Conservation (phyloP, 2,888 invertebrate species). For the Nemotelus pantherinus region DNA sequence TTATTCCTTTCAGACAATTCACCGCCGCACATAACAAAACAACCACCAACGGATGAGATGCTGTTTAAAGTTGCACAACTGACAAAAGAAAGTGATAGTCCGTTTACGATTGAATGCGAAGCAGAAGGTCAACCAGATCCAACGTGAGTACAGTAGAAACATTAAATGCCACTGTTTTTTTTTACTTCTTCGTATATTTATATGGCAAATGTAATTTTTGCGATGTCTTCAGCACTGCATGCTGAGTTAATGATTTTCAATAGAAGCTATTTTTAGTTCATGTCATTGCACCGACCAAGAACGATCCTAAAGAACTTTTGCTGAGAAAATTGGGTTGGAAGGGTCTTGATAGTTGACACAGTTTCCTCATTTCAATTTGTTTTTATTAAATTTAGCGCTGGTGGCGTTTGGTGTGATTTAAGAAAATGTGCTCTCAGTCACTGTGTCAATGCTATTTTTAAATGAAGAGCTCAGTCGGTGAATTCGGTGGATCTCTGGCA, state of each 20-base stretch:
- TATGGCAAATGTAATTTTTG: too few species aligned
- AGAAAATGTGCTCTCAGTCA: slow-evolving; percentile 13
- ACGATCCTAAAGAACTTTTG: not conserved
- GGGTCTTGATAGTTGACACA: slow-evolving; percentile 37
- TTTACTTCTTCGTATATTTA: not conserved
- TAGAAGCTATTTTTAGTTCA: slow-evolving; percentile 2
- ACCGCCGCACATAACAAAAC: slow-evolving; percentile 91
- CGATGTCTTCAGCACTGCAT: too few species aligned
- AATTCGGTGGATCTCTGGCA: not conserved
- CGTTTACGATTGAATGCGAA: slow-evolving; percentile 95
- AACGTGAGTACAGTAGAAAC: slow-evolving; percentile 71
- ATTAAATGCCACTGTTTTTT: slow-evolving; percentile 20
- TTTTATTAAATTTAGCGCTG: slow-evolving; percentile 22
- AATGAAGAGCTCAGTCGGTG: not conserved
- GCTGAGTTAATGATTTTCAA: not conserved
- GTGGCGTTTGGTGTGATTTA: not conserved
- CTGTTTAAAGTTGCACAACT: slow-evolving; percentile 89
- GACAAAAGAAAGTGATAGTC: slow-evolving; percentile 87
- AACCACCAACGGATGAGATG: slow-evolving; percentile 90
- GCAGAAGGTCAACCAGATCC: slow-evolving; percentile 96
- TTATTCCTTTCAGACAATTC: slow-evolving; percentile 73
- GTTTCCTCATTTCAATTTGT: slow-evolving; percentile 24
- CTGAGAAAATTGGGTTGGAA: not conserved
- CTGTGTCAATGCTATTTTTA: slow-evolving; percentile 42
- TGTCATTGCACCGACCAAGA: slow-evolving; percentile 4